These are phyloP conservation scores for Arge pagana DNA, from an alignment of 2,888 invertebrate genomes.

Conservation along the genomic window DNA sequence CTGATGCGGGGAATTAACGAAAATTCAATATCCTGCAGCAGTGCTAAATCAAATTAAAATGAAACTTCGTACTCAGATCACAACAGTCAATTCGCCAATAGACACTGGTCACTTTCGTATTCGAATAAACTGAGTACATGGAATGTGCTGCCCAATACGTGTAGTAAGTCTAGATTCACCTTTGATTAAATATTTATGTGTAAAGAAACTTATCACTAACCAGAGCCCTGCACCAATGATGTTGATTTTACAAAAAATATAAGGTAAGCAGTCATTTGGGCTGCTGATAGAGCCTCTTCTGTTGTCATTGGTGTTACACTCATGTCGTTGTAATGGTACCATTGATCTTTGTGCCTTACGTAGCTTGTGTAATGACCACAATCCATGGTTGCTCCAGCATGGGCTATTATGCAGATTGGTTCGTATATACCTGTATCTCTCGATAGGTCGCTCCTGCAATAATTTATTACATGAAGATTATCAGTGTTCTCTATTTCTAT, in stretches of 20 bases:
- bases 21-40: no score
- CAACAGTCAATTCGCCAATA: no score
- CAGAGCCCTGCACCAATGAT: constrained; percentile 15
- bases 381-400: constrained; percentile 47
- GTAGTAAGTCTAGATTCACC: no score
- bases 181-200: no score
- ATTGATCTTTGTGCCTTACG: constrained; percentile 42
- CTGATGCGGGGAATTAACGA: no score
- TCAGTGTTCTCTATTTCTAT: no score
- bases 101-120: no score
- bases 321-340: constrained; percentile 48
- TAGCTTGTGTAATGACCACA: constrained; percentile 51
- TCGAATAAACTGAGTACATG: no score
- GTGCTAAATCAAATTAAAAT: no score
- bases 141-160: no score
- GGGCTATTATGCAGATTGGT: constrained; percentile 45
- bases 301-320: constrained; percentile 41
- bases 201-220: constrained; percentile 7
- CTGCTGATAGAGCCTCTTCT: constrained; percentile 42
- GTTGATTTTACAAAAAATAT: constrained; percentile 40
- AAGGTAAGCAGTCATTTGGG: constrained; percentile 46
- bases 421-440: constrained; percentile 35
- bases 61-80: no score
- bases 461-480: no score
- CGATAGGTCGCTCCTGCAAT: constrained; percentile 23